phyloP scores from a whole-genome alignment of 2,888 invertebrate genomes.

The Heteromurus nitidus region DNA sequence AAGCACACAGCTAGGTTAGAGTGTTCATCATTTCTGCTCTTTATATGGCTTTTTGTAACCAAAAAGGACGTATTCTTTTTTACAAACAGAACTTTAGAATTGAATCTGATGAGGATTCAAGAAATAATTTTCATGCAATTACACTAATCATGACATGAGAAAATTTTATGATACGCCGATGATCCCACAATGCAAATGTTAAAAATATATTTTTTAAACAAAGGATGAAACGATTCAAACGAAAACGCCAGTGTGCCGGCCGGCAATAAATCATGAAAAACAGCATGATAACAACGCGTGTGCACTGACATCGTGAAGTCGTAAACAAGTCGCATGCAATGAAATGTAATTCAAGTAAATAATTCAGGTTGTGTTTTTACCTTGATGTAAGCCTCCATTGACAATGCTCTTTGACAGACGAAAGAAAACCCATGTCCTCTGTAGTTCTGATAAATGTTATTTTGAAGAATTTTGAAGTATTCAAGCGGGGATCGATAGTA shows the following conservation, averaged over 20 bases:
- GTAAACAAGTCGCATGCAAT: neutral
- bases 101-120: too few relatives aligned
- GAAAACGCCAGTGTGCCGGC: neutral
- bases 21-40: too few relatives aligned
- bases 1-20: too few relatives aligned
- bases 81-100: too few relatives aligned
- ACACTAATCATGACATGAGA: too few relatives aligned
- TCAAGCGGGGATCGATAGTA: constrained; percentile 76
- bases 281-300: neutral
- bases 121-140: too few relatives aligned
- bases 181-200: too few relatives aligned
- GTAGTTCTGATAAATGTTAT: constrained; percentile 55
- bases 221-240: neutral
- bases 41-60: too few relatives aligned
- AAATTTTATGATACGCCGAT: too few relatives aligned
- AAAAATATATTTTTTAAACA: neutral
- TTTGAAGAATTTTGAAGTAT: constrained; percentile 75
- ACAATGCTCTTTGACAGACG: constrained; percentile 72
- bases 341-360: neutral
- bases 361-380: constrained; percentile 73
- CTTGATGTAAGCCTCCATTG: constrained; percentile 76
- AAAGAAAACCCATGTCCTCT: constrained; percentile 69
- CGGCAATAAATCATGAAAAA: neutral
- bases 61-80: too few relatives aligned
- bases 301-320: too few relatives aligned